Percentiles rank a stretch among this genome's conserved stretches.
phyloP scores from a whole-genome alignment of 2,888 invertebrate genomes.

The Troides aeacus region DNA sequence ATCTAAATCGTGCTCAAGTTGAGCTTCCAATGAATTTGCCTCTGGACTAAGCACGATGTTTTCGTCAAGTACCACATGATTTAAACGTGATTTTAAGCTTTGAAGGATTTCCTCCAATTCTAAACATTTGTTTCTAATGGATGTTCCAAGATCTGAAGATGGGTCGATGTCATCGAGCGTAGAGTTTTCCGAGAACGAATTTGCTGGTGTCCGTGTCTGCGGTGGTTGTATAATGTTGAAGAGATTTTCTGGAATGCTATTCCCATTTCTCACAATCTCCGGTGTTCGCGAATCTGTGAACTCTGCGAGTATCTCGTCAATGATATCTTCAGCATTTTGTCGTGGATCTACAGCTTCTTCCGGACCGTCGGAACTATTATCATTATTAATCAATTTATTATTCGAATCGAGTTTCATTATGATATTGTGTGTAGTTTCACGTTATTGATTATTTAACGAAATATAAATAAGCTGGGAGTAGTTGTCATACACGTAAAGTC shows the following conservation, averaged over 20 bases:
- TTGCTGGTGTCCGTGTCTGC: constrained; percentile 69
- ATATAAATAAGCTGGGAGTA: constrained; percentile 47
- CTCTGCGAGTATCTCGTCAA: constrained; percentile 74
- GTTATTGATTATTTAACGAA: constrained; percentile 60
- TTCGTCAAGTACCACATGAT: constrained; percentile 74
- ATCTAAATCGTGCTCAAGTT: constrained; percentile 74
- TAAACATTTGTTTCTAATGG: constrained; percentile 74
- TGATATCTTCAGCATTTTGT: constrained; percentile 74
- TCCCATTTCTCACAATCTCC: constrained; percentile 56
- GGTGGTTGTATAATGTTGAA: constrained; percentile 72
- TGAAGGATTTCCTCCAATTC: constrained; percentile 76
- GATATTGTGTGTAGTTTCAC: constrained; percentile 35
- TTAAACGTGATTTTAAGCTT: constrained; percentile 72
- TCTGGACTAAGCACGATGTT: constrained; percentile 76
- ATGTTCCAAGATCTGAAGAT: constrained; percentile 71
- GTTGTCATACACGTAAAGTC: constrained; percentile 48
- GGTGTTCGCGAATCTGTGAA: constrained; percentile 69
- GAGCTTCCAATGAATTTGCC: constrained; percentile 71
- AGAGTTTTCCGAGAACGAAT: constrained; percentile 69
- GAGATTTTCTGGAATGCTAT: constrained; percentile 62
- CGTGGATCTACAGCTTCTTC: constrained; percentile 70
- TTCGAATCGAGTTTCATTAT: constrained; percentile 77
- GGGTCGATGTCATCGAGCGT: constrained; percentile 75
- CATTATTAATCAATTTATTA: constrained; percentile 73
- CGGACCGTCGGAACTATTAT: constrained; percentile 64